A percentile compares a stretch with the other conserved stretches of the same genome.
phyloP scores from a whole-genome alignment of 2,797 vertebrate genomes.

The Anabacerthia variegaticeps region DNA sequence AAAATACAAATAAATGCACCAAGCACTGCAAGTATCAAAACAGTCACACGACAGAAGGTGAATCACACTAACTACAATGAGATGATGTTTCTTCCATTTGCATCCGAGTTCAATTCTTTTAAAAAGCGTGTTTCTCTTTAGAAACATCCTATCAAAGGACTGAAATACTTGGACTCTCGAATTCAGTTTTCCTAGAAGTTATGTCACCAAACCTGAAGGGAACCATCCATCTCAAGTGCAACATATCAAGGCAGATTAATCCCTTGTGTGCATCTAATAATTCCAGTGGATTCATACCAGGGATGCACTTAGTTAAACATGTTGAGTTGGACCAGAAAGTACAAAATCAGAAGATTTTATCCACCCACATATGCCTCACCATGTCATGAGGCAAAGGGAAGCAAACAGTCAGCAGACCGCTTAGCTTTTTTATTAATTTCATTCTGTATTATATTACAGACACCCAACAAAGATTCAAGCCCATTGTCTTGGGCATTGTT shows the following conservation, averaged over 20 bases:
- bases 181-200: conserved; percentile 30
- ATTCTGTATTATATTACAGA: conserved; percentile 53
- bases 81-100: background rate
- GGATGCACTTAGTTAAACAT: background rate
- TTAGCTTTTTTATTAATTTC: conserved; percentile 39
- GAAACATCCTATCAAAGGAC: background rate
- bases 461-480: conserved; percentile 39
- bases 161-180: background rate
- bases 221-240: background rate
- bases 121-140: background rate
- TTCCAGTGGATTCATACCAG: background rate
- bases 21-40: background rate
- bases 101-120: background rate
- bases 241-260: background rate
- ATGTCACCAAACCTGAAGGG: conserved; percentile 10
- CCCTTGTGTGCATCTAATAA: background rate
- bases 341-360: conserved; percentile 41
- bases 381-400: conserved; percentile 41
- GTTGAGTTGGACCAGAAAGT: conserved; percentile 8
- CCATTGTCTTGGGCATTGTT: conserved; percentile 45
- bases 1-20: conserved; percentile 2
- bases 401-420: conserved; percentile 42
- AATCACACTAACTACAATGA: background rate
- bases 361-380: conserved; percentile 27
- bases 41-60: background rate